Evolutionary conservation across 2,113 vertebrate species (phyloP).

Genomic region (Acrocephalus arundinaceus): DNA sequence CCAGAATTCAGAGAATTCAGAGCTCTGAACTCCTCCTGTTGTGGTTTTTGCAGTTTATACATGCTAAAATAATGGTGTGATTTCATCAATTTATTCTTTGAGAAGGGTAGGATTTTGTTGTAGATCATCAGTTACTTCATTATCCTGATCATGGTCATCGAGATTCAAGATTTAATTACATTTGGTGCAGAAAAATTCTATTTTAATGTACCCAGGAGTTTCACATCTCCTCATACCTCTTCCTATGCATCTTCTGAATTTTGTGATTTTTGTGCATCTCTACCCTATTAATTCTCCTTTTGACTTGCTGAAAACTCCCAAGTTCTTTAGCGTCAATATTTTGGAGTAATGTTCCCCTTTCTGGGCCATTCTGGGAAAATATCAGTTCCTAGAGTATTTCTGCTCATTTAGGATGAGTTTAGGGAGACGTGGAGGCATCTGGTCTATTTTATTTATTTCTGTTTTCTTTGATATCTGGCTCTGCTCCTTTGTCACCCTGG

Average conservation of each 20-base stretch:
- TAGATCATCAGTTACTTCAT: background rate
- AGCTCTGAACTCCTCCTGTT: background rate
- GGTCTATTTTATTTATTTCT: background rate
- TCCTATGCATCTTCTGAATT: background rate
- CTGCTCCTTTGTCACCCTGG: background rate
- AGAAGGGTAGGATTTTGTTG: background rate
- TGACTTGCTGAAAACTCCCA: background rate
- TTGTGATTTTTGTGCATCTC: background rate
- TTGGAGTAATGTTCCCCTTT: background rate
- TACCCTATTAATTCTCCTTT: background rate
- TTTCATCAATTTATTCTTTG: background rate
- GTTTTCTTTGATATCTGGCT: background rate
- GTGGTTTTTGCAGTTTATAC: background rate
- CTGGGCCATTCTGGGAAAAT: background rate
- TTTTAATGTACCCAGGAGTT: background rate
- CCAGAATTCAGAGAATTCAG: background rate
- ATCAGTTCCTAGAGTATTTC: accelerated
- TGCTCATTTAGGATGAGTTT: background rate
- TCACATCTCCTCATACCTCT: background rate
- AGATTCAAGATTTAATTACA: background rate
- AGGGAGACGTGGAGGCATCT: background rate
- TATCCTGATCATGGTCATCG: background rate
- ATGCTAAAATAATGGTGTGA: background rate
- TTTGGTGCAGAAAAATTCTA: background rate
- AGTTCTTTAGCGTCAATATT: background rate